Percentiles rank a stretch among this genome's conserved stretches.
phyloP scores from a whole-genome alignment of 2,797 vertebrate genomes.

The Eidolon dupreanum region DNA sequence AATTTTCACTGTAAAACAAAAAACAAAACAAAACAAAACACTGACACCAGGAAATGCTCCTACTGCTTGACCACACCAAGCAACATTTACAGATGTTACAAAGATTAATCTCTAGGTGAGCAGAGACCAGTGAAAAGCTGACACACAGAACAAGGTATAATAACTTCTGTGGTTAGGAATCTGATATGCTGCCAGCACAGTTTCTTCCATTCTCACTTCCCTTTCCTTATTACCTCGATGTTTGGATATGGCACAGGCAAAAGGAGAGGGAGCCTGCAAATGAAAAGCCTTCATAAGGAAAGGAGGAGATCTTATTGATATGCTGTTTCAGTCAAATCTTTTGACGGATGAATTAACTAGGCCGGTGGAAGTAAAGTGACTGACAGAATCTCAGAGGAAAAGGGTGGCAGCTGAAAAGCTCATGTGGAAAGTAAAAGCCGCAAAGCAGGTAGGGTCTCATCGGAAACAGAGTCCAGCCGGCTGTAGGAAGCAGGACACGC shows the following conservation, averaged over 20 bases:
- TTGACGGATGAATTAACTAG: not conserved
- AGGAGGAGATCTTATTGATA: not conserved
- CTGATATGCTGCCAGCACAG: not conserved
- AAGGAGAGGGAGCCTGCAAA: not conserved
- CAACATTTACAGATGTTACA: constrained; percentile 9
- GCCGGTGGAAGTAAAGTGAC: not conserved
- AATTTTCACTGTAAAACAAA: not conserved
- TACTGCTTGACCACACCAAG: not conserved
- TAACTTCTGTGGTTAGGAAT: not conserved
- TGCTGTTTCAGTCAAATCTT: not conserved
- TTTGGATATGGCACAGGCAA: not conserved
- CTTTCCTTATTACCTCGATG: not conserved
- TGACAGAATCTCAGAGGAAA: not conserved
- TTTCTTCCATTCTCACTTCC: not conserved
- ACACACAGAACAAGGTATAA: not conserved
- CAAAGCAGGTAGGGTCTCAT: too few species aligned
- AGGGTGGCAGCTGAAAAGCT: not conserved
- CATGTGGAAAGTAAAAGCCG: not conserved
- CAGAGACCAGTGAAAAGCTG: not conserved
- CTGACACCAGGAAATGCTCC: not conserved
- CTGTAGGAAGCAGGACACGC: fast-evolving
- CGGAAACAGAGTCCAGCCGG: fast-evolving
- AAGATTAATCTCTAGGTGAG: not conserved
- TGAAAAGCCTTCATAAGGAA: not conserved
- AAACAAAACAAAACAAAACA: not conserved